Base-by-base conservation (phyloP, 2,888 invertebrate species). In the Stenotaenia linearis region DNA sequence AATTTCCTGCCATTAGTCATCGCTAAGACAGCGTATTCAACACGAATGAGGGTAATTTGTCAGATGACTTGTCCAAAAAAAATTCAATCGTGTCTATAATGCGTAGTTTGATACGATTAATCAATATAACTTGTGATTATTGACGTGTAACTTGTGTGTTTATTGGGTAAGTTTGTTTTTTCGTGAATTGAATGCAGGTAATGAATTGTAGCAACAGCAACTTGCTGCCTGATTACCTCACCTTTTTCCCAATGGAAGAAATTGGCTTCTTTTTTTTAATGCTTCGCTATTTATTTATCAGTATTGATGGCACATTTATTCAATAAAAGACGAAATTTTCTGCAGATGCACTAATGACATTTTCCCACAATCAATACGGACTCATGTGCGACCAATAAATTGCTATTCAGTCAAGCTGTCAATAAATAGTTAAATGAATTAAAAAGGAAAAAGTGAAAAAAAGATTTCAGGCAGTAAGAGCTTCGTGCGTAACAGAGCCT, bases 121-220 rank as follows among this genome's bases (percentile, higher is more conserved):
- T 69, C 69, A 28, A 69, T 69, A 25, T 28, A 25, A 28, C 28
- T 25, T 69, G 25, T 69, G 69, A 28, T 28, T 69, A 69, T 69
- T 28, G 25, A 25, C 69, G 21, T 28, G 15, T 12, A 28, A 7
- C 25, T 50, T 50, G 50, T 69, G 69, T 69, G 7, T 69, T 28
- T 69, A 28, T 69, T 69, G 69, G 28, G 69, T 69, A 69, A 69
- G 69, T 69, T 69, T 69, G 28, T 69, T 69, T 45, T 69, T 69
- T 69, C 2, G 25, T 69, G 69, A 69, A 69, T 69, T 69, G 25
- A 69, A 69, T 69, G 69, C 69, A 69, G 69, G 69, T 69, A 69
- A 69, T 69, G 28, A 69, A 69, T 69, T 69, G 69, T 69, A 69
- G 69, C 69, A 69, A 69, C 69, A 15, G 69, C 69, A 69, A 69